Evolutionary conservation across 1,140 invertebrate species (phyloP), one percentile per base, ranked within the genome.

Genomic region (Arctopsyche grandis): DNA sequence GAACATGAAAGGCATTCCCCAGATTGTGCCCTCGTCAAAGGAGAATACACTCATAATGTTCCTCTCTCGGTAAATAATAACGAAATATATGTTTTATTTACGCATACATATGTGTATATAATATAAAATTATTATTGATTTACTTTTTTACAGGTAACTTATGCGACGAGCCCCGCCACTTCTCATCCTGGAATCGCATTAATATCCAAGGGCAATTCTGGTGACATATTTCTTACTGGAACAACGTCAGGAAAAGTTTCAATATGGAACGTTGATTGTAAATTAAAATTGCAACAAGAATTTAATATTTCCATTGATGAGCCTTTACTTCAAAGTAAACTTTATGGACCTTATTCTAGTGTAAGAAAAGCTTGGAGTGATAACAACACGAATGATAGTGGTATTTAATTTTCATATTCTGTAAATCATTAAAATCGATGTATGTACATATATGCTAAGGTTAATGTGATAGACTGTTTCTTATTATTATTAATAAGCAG

Each of bases 21-120:
- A 10, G 92, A 92, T 77, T 98, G 97, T 86, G 95, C 96, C 0
- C 98, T 97, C 87, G 95, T 98, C 1, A 94, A 96, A 84, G 96
- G 96, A 19, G 96, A 98, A 86, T 97, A 96, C 83, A 98, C 96
- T 10, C 96, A 97, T 87, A 98, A 98, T 89, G 96, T 98, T 69
- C 96, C 97, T n/a, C 89, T 98, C 46, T 93, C 93, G 60, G 88
- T 89, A 70, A 87, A 86, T 84, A 70, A 58, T 63, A 10, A 16
- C 24, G 1, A 46, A n/a, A n/a, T n/a, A n/a, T n/a, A n/a, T n/a
- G n/a, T n/a, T n/a, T n/a, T n/a, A n/a, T n/a, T n/a, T n/a, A n/a
- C n/a, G n/a, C n/a, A n/a, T 56, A 56, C 3, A 7, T 56, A 16
- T 56, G 19, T 5, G n/a, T n/a, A n/a, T n/a, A n/a, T n/a, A n/a